Evolutionary conservation across 1,140 invertebrate genomes (phyloP).

Genomic region (Zophobas atratus): DNA sequence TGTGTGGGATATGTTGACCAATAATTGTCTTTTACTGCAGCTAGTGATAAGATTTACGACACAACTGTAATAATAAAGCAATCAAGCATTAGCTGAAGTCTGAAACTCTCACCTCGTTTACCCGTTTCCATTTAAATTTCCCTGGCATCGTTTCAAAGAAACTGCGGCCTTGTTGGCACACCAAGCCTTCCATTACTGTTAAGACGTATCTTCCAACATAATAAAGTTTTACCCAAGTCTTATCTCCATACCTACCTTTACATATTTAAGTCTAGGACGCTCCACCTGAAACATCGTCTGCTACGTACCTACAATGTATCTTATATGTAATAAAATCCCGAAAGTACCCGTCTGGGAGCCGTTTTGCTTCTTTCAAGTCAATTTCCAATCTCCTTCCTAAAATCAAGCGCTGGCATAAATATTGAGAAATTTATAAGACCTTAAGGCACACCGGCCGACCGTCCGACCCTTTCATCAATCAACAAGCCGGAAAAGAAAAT

Average conservation of each 20-base stretch:
- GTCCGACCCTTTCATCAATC: slow-evolving; percentile 5
- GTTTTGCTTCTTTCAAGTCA: slow-evolving; percentile 50
- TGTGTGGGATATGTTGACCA: too few species aligned
- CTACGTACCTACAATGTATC: slow-evolving; percentile 50
- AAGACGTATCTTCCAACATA: slow-evolving; percentile 19
- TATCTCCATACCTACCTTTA: slow-evolving; percentile 40
- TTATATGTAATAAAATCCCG: slow-evolving; percentile 47
- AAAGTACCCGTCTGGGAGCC: slow-evolving; percentile 44
- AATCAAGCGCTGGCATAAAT: slow-evolving; percentile 43
- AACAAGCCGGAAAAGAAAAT: slow-evolving; percentile 11
- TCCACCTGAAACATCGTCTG: slow-evolving; percentile 46
- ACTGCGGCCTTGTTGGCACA: background rate
- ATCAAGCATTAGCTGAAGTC: too few species aligned
- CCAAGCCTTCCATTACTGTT: slow-evolving; percentile 9
- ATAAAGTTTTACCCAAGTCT: slow-evolving; percentile 31
- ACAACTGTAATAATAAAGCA: too few species aligned
- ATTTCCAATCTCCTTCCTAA: slow-evolving; percentile 49
- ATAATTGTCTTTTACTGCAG: too few species aligned
- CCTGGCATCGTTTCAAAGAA: background rate
- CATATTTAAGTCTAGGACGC: slow-evolving; percentile 32
- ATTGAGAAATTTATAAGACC: slow-evolving; percentile 45
- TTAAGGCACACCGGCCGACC: slow-evolving; percentile 15
- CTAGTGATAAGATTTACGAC: too few species aligned
- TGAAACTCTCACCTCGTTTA: background rate
- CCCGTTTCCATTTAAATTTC: background rate